Evolutionary conservation across 2,113 vertebrate genomes (phyloP).

Genomic region (Excalfactoria chinensis): DNA sequence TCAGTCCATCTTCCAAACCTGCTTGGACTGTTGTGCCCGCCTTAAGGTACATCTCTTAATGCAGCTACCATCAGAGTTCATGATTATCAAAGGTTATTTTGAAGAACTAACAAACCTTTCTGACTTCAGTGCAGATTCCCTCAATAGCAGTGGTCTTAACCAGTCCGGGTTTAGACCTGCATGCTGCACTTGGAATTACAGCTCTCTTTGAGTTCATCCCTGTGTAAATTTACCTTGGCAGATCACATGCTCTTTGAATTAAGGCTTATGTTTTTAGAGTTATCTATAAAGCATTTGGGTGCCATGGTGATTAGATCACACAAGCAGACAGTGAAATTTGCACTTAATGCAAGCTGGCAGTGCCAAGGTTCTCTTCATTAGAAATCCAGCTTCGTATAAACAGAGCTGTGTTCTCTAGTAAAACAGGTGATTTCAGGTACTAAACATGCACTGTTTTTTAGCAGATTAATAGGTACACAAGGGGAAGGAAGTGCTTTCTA

Average conservation of each 20-base stretch:
- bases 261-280: not conserved
- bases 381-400: not conserved
- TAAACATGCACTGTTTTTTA: not conserved
- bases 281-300: conserved; percentile 32
- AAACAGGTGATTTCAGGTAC: not conserved
- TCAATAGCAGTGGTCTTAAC: not conserved
- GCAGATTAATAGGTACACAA: not conserved
- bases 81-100: not conserved
- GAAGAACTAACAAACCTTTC: not conserved
- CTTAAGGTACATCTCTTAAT: not conserved
- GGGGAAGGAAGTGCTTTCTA: not conserved
- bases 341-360: not conserved
- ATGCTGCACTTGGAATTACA: not conserved
- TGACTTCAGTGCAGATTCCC: not conserved
- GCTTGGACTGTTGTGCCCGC: not conserved
- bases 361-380: not conserved
- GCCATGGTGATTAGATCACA: conserved; percentile 16
- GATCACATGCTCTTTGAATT: not conserved
- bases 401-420: not conserved
- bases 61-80: not conserved
- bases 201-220: not conserved
- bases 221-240: conserved; percentile 11
- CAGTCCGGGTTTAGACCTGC: not conserved
- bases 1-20: not conserved
- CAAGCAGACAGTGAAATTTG: not conserved